Evolutionary conservation across 2,797 vertebrate genomes (phyloP).

Genomic region (Moxostoma hubbsi): DNA sequence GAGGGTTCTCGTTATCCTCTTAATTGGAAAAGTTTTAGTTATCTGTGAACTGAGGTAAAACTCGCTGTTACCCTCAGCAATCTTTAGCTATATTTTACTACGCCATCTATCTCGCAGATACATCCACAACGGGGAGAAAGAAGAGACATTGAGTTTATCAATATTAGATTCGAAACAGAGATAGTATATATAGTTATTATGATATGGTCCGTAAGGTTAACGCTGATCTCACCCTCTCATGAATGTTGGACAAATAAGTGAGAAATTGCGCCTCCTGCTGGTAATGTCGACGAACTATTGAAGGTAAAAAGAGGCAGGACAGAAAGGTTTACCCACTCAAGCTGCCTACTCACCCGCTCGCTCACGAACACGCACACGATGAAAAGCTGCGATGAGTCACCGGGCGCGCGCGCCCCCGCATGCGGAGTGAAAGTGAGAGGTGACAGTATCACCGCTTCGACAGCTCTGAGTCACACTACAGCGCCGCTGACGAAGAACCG

Average conservation of each 20-base stretch:
- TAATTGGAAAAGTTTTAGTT: too few relatives aligned
- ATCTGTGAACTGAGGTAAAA: too few relatives aligned
- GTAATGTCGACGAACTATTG: slow-evolving; percentile 19
- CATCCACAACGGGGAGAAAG: too few relatives aligned
- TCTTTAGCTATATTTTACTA: too few relatives aligned
- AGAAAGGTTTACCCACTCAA: slow-evolving; percentile 27
- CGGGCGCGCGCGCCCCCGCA: slow-evolving; percentile 25
- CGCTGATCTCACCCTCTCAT: neutral
- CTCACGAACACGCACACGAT: slow-evolving; percentile 26
- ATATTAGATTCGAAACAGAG: too few relatives aligned
- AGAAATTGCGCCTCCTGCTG: slow-evolving; percentile 34
- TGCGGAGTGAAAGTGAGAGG: slow-evolving; percentile 15
- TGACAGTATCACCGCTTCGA: slow-evolving; percentile 36
- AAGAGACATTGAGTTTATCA: too few relatives aligned
- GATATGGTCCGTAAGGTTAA: too few relatives aligned
- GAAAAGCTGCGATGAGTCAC: slow-evolving; percentile 54
- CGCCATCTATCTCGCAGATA: too few relatives aligned
- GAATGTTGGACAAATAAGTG: neutral
- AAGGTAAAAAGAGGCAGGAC: neutral
- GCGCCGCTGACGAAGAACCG: slow-evolving; percentile 15
- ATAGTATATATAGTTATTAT: too few relatives aligned
- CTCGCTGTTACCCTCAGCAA: too few relatives aligned
- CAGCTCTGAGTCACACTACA: slow-evolving; percentile 30
- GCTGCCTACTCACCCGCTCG: slow-evolving; percentile 24
- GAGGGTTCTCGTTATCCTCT: too few relatives aligned